Evolutionary conservation across 2,888 invertebrate species (phyloP).

Genomic region (Scaptomyza parva): DNA sequence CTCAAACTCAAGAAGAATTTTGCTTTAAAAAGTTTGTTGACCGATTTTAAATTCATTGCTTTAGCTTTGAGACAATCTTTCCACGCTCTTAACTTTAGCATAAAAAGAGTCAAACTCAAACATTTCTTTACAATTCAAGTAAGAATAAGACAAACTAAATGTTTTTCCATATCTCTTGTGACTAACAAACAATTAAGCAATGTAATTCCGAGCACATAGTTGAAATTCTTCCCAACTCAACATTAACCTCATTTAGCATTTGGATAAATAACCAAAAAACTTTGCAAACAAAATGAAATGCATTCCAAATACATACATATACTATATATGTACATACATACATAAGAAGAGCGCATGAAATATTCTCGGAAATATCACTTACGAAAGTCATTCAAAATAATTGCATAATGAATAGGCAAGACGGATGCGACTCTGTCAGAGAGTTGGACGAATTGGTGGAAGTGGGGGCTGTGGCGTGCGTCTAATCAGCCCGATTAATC

Average conservation of each 20-base stretch:
- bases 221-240: neutral
- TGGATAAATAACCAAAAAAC: slow-evolving; percentile 8
- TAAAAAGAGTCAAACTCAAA: too few relatives aligned
- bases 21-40: neutral
- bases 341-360: slow-evolving; percentile 27
- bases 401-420: slow-evolving; percentile 78
- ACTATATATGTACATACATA: too few relatives aligned
- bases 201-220: neutral
- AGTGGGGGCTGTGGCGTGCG: slow-evolving; percentile 48
- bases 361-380: slow-evolving; percentile 75
- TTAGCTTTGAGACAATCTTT: too few relatives aligned
- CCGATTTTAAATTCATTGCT: neutral
- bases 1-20: neutral
- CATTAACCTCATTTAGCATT: slow-evolving; percentile 14
- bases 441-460: slow-evolving; percentile 5
- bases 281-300: slow-evolving; percentile 17
- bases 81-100: too few relatives aligned
- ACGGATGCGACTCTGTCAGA: slow-evolving; percentile 20
- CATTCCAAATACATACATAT: slow-evolving; percentile 20
- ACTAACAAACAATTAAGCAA: neutral
- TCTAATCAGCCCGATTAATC: slow-evolving; percentile 80
- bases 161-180: neutral
- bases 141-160: neutral
- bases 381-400: slow-evolving; percentile 82
- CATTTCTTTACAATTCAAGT: too few relatives aligned